Evolutionary conservation across 2,113 vertebrate genomes (phyloP), one percentile per base, ranked within the genome.

Genomic region (Pipra filicauda): DNA sequence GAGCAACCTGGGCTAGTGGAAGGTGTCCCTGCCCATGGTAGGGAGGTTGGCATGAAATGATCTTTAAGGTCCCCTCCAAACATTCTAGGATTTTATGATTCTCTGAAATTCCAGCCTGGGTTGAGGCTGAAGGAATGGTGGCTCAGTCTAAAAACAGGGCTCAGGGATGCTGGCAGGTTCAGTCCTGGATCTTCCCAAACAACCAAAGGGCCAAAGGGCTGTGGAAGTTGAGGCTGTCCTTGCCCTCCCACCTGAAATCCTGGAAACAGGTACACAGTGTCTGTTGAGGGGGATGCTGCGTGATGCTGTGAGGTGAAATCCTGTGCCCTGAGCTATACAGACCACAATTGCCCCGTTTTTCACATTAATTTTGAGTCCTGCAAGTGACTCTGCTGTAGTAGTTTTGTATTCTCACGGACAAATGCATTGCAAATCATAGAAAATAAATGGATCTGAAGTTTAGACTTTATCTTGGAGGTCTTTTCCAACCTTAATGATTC

Each of bases 121-220:
- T 61, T 88, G 70, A 66, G 62, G 61, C 80, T 83, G 62, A 92
- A 57, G 80, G 91, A 66, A 54, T 15, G 28, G 91, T 72, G 69
- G 79, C 88, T 85, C 70, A 65, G 66, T 5, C 77, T 88, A 94
- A 86, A 93, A 89, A 89, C 30, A 46, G 66, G 37, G 81, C 69
- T 54, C 35, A 13, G 0, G 2, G 69, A 6, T 54, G 35, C n/a
- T 46, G 43, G 9, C 12, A 59, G 27, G 18, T 41, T 76, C 21
- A 9, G 41, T 26, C 48, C 58, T 57, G 52, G 14, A 17, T 49
- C 51, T 76, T 51, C 57, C 0, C 0, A 39, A 54, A 41, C 11
- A 61, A 24, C 9, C 39, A 41, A 41, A 41, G 8, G 54, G 28
- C n/a, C 33, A 22, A 51, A 54, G 49, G 52, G 58, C 31, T 77